Conservation (phyloP, 1,140 invertebrate species). For the Eufriesea mexicana region DNA sequence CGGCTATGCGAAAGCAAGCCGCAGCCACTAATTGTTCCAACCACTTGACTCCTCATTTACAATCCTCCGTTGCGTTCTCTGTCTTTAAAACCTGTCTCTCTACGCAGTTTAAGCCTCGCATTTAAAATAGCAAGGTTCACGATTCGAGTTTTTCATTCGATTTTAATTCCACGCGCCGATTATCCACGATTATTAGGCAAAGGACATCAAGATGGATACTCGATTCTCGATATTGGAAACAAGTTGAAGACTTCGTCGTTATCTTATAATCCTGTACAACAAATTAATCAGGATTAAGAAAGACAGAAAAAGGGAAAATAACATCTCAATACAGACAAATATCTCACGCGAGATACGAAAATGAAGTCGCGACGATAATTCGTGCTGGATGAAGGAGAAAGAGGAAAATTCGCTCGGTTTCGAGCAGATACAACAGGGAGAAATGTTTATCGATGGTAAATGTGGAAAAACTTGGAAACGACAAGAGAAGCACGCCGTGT, state of each 20-base stretch:
- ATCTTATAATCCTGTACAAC: too few relatives aligned
- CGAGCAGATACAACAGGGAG: neutral
- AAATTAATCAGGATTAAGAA: neutral
- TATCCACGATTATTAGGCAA: neutral
- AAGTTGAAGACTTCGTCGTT: neutral
- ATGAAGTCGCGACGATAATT: neutral
- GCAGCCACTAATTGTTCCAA: neutral
- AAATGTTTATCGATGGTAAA: constrained; percentile 14
- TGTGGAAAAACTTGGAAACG: neutral
- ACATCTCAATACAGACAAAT: too few relatives aligned
- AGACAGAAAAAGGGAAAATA: neutral
- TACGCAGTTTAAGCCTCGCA: neutral
- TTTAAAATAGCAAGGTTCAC: constrained; percentile 10
- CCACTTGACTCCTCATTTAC: neutral
- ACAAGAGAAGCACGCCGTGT: neutral
- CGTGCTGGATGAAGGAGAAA: neutral
- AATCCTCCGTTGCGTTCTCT: neutral
- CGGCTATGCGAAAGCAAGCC: neutral
- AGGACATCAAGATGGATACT: neutral
- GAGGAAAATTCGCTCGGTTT: neutral
- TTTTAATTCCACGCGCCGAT: neutral
- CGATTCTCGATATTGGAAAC: neutral
- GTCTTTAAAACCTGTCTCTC: neutral
- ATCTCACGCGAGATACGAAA: neutral
- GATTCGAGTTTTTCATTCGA: neutral